Base-by-base conservation (phyloP, 2,113 vertebrate species). In the Solea solea region DNA sequence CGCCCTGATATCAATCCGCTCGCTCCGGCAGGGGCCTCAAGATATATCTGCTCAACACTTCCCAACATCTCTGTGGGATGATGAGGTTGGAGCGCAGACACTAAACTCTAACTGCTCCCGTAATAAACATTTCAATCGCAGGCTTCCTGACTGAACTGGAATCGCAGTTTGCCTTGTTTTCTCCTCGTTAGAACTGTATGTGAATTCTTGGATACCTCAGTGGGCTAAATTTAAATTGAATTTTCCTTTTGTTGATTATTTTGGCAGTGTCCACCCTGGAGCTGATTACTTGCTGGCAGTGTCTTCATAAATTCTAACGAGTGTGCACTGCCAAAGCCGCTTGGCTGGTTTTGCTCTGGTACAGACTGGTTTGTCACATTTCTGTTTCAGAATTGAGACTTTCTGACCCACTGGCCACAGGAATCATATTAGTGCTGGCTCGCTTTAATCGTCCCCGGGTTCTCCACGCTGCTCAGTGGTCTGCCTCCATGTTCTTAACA, bases 281-380 rank as follows among this genome's bases (percentile, higher is more conserved):
- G 63, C 71, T 60, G 58, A 79, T 59, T 45, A 55, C 72, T 64
- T 64, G 27, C 67, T 83, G 76, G 81, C 81, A 63, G 41, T 11
- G 10, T 44, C 74, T 53, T 69, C 70, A 57, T 41, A 66, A 74
- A 78, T 16, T 66, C 79, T 15, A 46, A 16, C 3, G 59, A 9
- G 40, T 2, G 41, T 70, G 45, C 46, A 49, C 70, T 82, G 75
- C 80, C 80, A 82, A 59, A 53, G 0, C 65, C 4, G 59, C 74
- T 72, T 41, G 46, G 58, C 42, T 25, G 64, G 53, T 42, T 63
- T 41, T 21, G 42, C 50, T 56, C 54, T 8, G 69, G 63, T 76
- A 60, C 58, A 64, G 25, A 14, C n/a, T 14, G 44, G 39, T 75
- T 72, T 66, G 66, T 75, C 72, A 41, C 61, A 51, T 57, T 25